Base-by-base conservation (phyloP, 1,140 invertebrate genomes). In the Calephelis virginiensis region DNA sequence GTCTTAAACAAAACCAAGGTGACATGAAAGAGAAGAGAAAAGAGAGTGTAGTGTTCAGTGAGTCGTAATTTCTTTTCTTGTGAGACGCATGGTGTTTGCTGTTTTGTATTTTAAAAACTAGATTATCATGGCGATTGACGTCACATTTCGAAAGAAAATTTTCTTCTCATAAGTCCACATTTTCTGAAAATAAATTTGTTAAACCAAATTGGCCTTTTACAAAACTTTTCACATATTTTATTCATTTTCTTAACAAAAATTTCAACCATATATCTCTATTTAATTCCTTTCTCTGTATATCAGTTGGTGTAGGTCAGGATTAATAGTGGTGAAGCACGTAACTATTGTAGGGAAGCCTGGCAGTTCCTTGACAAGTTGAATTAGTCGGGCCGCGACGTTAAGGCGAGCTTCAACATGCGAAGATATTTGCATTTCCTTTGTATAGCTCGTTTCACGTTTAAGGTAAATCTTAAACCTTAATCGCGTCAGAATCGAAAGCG, bases 321-420 rank as follows among this genome's bases (percentile, higher is more conserved):
- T 56, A 56, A 59, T 28, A 37, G 28, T 28, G 37, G 12, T 28
- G 28, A 59, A 8, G 56, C 56, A 59, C 56, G 56, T 38, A 59
- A 59, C 56, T 38, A 37, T 59, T 38, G 37, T 43, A 59, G 37
- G 56, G 56, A 59, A 59, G 14, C 14, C 53, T 56, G 53, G 53
- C 56, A 59, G 56, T 59, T 59, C 6, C 56, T 37, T 59, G 56
- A 59, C 56, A 59, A 40, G 56, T 37, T 59, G 53, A 38, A 59
- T 59, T 12, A 59, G 53, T 59, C 53, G n/a, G 17, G 11, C 53
- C 53, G 53, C 7, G 53, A 59, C 53, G 53, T 59, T 38, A 8
- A 37, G 37, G 28, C 40, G 40, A 43, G 53, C 28, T 37, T 12
- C 28, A 11, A 28, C 53, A 59, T 38, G 53, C 28, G 37, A 59